Evolutionary conservation across 2,113 vertebrate species (phyloP), one percentile per base, ranked within the genome.

Genomic region (Ceyx cyanopectus): DNA sequence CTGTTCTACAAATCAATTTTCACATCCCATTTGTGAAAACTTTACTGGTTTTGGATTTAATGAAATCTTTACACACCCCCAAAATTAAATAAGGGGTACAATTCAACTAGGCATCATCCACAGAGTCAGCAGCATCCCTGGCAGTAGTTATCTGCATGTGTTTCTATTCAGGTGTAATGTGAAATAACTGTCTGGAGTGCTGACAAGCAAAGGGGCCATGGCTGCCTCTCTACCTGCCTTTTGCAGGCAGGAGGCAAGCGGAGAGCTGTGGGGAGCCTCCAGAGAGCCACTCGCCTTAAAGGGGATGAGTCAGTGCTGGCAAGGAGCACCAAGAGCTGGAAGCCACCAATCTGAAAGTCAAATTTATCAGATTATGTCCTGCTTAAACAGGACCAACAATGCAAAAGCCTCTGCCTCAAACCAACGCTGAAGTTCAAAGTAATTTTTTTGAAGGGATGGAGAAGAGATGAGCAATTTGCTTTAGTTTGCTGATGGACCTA

Each of bases 301-400:
- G 73, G 68, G 57, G n/a, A 51, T 60, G 80, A 95, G 57, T 72
- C 94, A 72, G 43, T 13, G 43, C 30, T 86, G 90, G 85, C 75
- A 58, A 22, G 21, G 67, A 56, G 23, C 72, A 69, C 4, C 0
- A 12, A 17, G 37, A 22, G 61, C 76, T 54, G 19, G 1, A 24
- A 78, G 53, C 14, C 74, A 32, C 56, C 15, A 5, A 20, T 10
- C 32, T 26, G 9, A 22, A 81, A 83, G 57, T n/a, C 80, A 78
- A 14, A 81, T 41, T 41, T 50, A 7, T 12, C 51, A 43, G 58
- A 16, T 4, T 6, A 37, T 0, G 0, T 32, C 50, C 60, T 21
- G 23, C 2, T 15, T 51, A 41, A 46, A 16, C 72, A 40, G 30
- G 20, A 11, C 26, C 34, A 65, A 14, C 15, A n/a, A 5, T 0